Conservation (phyloP, 2,888 invertebrate genomes). For the Lithophane leautieri region DNA sequence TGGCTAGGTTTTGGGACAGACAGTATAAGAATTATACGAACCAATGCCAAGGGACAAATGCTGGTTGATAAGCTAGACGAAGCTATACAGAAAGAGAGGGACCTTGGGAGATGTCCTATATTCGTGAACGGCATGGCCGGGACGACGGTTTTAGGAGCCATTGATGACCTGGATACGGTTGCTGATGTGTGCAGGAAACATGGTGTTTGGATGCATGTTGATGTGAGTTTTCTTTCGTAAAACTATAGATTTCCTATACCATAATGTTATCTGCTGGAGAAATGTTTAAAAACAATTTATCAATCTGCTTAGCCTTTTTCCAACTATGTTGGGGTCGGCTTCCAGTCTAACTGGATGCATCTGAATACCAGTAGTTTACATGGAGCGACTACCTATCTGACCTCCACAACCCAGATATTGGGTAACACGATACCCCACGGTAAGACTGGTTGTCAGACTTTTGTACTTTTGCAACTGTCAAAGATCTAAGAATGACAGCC, state of each 20-base stretch:
- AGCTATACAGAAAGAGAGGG: constrained; percentile 87
- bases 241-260: not conserved
- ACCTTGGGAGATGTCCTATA: constrained; percentile 90
- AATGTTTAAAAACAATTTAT: not conserved
- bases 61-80: constrained; percentile 90
- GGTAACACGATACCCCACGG: too few relatives aligned
- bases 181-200: constrained; percentile 93
- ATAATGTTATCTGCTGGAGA: not conserved
- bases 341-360: too few relatives aligned
- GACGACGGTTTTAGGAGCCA: constrained; percentile 95
- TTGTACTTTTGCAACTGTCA: too few relatives aligned
- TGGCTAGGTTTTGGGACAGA: constrained; percentile 96
- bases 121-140: constrained; percentile 94
- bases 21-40: constrained; percentile 91
- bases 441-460: too few relatives aligned
- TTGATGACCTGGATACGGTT: constrained; percentile 93
- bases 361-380: too few relatives aligned
- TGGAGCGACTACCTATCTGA: too few relatives aligned
- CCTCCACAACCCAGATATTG: too few relatives aligned
- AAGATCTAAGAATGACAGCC: too few relatives aligned
- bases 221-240: constrained; percentile 88
- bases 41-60: constrained; percentile 93
- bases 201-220: constrained; percentile 95
- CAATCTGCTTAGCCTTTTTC: too few relatives aligned
- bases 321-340: too few relatives aligned